Conservation (phyloP, 2,888 invertebrate species). For the Machimus atricapillus region DNA sequence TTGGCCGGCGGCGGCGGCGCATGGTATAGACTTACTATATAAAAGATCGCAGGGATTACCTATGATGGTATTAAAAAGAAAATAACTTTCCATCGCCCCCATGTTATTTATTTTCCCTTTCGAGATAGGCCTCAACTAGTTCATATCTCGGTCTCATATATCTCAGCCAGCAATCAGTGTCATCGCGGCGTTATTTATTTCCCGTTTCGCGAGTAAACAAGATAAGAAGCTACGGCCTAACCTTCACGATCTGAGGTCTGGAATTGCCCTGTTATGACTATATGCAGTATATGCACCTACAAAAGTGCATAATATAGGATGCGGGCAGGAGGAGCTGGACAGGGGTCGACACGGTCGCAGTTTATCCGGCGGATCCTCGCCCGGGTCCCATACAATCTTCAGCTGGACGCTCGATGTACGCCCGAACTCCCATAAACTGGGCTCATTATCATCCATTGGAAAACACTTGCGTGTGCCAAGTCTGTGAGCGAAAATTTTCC, state of each 20-base stretch:
- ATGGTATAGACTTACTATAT: neutral
- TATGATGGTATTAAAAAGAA: neutral
- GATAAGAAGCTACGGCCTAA: slow-evolving; percentile 27
- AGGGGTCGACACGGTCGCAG: neutral
- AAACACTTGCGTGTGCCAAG: slow-evolving; percentile 41
- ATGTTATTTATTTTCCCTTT: slow-evolving; percentile 36
- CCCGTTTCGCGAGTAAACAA: slow-evolving; percentile 38
- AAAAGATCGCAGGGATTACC: neutral
- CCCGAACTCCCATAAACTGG: neutral
- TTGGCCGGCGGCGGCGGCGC: neutral
- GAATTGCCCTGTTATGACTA: neutral
- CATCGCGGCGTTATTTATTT: slow-evolving; percentile 38
- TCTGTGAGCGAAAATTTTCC: slow-evolving; percentile 23
- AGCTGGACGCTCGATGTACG: neutral
- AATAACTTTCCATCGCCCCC: slow-evolving; percentile 14
- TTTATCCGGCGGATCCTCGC: neutral
- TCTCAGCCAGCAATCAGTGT: slow-evolving; percentile 37
- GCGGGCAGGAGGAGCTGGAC: neutral
- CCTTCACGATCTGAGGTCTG: slow-evolving; percentile 5
- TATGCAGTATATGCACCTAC: neutral
- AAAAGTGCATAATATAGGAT: neutral
- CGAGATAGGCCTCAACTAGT: slow-evolving; percentile 29
- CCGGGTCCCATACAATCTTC: neutral
- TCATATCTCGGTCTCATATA: slow-evolving; percentile 35
- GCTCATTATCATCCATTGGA: slow-evolving; percentile 15